Conservation (phyloP, 2,797 vertebrate genomes). For the Myotis pilosus region DNA sequence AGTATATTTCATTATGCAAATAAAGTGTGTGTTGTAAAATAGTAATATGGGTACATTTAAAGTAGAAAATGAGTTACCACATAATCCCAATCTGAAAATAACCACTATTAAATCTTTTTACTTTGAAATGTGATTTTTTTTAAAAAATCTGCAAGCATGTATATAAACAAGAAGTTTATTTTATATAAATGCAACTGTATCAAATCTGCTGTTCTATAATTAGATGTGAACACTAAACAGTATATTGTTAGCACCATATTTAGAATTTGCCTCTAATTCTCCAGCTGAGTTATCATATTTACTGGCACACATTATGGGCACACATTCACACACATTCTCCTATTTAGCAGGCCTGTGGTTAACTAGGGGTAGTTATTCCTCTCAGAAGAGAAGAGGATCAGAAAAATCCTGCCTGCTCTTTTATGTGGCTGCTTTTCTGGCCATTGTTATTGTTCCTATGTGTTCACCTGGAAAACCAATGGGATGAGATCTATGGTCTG, state of each 20-base stretch:
- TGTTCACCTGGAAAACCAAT: not conserved
- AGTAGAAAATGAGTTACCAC: slow-evolving; percentile 36
- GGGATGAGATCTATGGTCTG: not conserved
- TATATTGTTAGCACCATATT: not conserved
- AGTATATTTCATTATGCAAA: slow-evolving; percentile 8
- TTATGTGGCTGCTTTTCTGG: not conserved
- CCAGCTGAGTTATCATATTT: not conserved
- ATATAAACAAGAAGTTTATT: not conserved
- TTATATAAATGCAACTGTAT: not conserved
- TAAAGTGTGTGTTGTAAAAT: slow-evolving; percentile 1
- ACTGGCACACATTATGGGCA: not conserved
- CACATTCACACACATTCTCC: not conserved
- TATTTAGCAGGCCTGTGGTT: not conserved
- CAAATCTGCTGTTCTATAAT: not conserved
- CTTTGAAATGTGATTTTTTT: not conserved
- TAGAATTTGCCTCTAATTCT: slow-evolving; percentile 35
- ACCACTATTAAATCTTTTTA: slow-evolving; percentile 21
- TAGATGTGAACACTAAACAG: not conserved
- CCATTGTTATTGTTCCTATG: not conserved
- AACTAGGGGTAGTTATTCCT: not conserved
- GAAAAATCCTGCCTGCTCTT: not conserved
- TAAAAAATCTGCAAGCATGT: not conserved
- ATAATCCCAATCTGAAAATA: slow-evolving; percentile 42
- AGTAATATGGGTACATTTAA: slow-evolving; percentile 11
- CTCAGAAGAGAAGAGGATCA: slow-evolving; percentile 18